Conservation (phyloP, 2,797 vertebrate genomes). For the Malurus leucopterus region DNA sequence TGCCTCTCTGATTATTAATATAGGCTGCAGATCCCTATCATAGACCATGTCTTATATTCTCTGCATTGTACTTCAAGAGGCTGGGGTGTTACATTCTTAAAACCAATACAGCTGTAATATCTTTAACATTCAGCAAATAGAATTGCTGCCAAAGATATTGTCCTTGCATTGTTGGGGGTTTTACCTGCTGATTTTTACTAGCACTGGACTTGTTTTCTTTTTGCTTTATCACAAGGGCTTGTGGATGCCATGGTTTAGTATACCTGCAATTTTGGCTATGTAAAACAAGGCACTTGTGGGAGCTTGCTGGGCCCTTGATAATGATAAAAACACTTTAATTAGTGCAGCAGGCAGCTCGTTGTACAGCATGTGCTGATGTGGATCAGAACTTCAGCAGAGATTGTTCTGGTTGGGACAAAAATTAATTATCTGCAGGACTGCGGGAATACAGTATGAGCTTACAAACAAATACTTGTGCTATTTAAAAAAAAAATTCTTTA, state of each 20-base stretch:
- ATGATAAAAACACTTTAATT: not conserved
- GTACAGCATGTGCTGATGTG: not conserved
- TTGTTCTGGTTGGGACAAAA: not conserved
- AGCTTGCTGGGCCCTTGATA: not conserved
- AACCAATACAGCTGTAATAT: not conserved
- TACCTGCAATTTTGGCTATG: not conserved
- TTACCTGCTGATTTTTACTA: not conserved
- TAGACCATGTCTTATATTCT: not conserved
- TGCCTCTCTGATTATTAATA: not conserved
- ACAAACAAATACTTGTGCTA: not conserved
- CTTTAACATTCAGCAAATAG: not conserved
- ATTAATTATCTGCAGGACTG: not conserved
- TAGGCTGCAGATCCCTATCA: not conserved
- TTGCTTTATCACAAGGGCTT: not conserved
- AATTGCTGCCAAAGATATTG: not conserved
- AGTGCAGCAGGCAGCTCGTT: not conserved
- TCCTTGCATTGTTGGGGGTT: not conserved
- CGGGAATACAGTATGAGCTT: constrained; percentile 8
- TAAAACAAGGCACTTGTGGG: not conserved
- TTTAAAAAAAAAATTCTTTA: constrained; percentile 53
- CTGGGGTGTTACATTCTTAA: not conserved
- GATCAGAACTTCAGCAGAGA: not conserved
- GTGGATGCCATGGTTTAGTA: not conserved
- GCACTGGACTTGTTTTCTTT: not conserved
- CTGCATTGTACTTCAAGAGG: not conserved